Conservation (phyloP, 2,113 vertebrate genomes). For the Theropithecus gelada region DNA sequence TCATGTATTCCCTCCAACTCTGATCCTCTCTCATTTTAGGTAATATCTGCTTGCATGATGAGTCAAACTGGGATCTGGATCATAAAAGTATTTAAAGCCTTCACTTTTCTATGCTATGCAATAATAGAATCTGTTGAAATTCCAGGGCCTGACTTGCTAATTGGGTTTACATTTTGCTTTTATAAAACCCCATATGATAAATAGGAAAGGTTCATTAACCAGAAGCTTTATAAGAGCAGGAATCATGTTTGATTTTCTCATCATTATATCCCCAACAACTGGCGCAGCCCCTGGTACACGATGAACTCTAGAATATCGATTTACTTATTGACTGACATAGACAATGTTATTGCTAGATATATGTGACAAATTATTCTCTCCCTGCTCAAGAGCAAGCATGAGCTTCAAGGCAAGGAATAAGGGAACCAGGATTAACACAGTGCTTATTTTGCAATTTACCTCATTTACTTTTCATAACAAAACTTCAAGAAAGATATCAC, state of each 20-base stretch:
- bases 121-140: slow-evolving; percentile 45
- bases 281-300: background rate
- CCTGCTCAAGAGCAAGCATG: background rate
- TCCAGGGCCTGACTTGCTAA: background rate
- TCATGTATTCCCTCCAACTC: background rate
- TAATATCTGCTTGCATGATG: background rate
- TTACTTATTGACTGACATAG: background rate
- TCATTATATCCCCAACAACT: background rate
- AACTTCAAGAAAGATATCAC: background rate
- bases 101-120: background rate
- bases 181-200: slow-evolving; percentile 1
- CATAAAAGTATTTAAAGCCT: background rate
- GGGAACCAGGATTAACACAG: background rate
- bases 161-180: slow-evolving; percentile 45
- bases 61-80: slow-evolving; percentile 22
- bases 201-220: background rate
- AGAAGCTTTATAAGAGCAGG: background rate
- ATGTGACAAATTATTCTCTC: background rate
- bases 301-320: background rate
- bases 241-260: background rate
- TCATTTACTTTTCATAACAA: slow-evolving; percentile 27
- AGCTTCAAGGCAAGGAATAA: background rate
- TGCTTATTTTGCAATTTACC: background rate
- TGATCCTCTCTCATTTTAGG: background rate
- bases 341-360: background rate